Percentiles rank a stretch among this genome's conserved stretches.
These are phyloP conservation scores for Mormyrus lacerda DNA, from an alignment of 2,113 vertebrate genomes.

Conservation along the genomic window DNA sequence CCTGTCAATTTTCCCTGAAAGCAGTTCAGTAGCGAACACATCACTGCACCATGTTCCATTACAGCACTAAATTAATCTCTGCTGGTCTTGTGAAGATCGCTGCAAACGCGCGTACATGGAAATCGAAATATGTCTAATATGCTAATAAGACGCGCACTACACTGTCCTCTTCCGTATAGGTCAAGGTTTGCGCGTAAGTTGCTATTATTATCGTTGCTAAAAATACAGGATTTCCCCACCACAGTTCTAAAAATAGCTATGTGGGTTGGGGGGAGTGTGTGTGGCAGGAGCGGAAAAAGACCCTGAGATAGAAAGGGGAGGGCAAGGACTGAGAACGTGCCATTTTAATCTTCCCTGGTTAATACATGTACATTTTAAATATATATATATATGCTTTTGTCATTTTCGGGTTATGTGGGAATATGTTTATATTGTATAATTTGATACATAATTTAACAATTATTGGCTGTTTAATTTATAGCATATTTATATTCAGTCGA, in stretches of 20 bases:
- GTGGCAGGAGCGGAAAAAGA: slow-evolving; percentile 38
- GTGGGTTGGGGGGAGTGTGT: slow-evolving; percentile 36
- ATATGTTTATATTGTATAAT: neutral
- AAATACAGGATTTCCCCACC: slow-evolving; percentile 60
- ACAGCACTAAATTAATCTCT: neutral
- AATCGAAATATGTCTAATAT: neutral
- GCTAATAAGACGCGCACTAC: neutral
- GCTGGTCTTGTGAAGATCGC: neutral
- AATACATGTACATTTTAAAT: neutral
- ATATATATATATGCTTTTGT: neutral
- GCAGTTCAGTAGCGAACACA: neutral
- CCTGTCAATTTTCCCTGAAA: neutral
- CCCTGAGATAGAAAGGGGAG: slow-evolving; percentile 45
- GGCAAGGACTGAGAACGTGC: slow-evolving; percentile 22
- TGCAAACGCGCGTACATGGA: neutral
- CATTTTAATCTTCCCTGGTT: neutral
- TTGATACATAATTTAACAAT: neutral
- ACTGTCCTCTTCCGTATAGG: slow-evolving; percentile 35
- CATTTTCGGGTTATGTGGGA: neutral
- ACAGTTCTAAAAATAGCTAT: slow-evolving; percentile 52
- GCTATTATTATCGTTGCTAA: slow-evolving; percentile 62
- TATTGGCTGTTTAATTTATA: neutral
- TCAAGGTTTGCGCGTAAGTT: slow-evolving; percentile 52
- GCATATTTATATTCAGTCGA: neutral
- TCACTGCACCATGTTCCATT: slow-evolving; percentile 22